These are phyloP conservation scores for Phainopepla nitens DNA, from an alignment of 2,113 vertebrate genomes.

Conservation along the genomic window DNA sequence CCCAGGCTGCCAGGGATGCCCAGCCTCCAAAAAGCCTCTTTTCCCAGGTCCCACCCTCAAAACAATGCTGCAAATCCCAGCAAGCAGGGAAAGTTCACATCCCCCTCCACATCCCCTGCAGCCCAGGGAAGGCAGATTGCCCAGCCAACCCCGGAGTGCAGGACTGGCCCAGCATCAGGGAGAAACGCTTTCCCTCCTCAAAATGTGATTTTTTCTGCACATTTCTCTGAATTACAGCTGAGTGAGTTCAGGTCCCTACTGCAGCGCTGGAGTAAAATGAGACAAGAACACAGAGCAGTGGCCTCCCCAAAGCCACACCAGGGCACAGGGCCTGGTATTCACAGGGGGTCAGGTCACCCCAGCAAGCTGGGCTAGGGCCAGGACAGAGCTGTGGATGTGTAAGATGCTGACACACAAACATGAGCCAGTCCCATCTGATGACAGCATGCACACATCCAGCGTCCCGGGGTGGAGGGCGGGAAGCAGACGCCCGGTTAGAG, in stretches of 20 bases:
- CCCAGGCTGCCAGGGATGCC: background rate
- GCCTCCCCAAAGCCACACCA: background rate
- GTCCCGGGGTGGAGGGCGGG: accelerated
- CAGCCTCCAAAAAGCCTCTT: background rate
- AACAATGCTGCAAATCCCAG: background rate
- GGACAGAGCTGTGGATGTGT: background rate
- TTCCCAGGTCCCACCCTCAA: background rate
- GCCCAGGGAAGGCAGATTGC: background rate
- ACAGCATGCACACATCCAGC: background rate
- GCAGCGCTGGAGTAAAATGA: background rate
- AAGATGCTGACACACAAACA: background rate
- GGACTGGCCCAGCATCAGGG: background rate
- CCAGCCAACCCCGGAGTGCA: background rate
- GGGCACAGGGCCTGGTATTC: background rate
- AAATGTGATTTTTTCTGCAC: accelerated
- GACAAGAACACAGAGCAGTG: background rate
- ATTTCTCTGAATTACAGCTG: background rate
- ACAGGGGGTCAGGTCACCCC: accelerated
- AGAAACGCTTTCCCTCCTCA: background rate
- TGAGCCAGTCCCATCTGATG: background rate
- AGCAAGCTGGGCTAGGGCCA: background rate
- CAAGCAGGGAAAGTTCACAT: background rate
- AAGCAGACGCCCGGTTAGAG: background rate
- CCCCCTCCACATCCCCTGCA: background rate
- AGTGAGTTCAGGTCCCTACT: background rate